Evolutionary conservation across 23 tunicate species (phyloP), one percentile per base, ranked within the genome.

Genomic region (Botrylloides violaceus): DNA sequence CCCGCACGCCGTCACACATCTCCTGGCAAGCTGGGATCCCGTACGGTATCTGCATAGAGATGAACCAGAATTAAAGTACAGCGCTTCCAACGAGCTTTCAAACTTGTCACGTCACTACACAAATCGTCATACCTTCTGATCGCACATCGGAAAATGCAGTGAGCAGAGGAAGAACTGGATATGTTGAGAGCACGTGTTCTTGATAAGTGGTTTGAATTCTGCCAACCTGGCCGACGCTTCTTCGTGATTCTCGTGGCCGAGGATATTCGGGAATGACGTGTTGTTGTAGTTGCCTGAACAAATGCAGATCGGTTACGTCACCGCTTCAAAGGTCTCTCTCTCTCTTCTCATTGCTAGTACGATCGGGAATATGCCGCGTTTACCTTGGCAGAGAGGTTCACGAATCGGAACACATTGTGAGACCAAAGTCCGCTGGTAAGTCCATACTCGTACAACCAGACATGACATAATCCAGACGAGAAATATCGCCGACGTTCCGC

Each of bases 1-100:
- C 64, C 23, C 95, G 75, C 29, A 87, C 84, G 61, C 80, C 77
- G 50, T 80, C 85, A 64, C 95, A 87, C 95, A 87, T 80, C 7
- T 71, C 70, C 25, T 85, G 70, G 37, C 95, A 87, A 0, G 82
- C 95, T 26, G 95, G 82, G 24, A 87, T 76, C 0, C 66, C 86
- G 37, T 75, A 78, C 19, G 71, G 71, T 3, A 80, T 79, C 95
- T 87, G 82, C 29, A 0, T 36, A 75, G 56, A 27, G 20, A 21
- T 58, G 18, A 47, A 47, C 18, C 12, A 12, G 12, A 18, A 47
- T 47, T 18, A n/a, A n/a, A n/a, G n/a, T n/a, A n/a, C n/a, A n/a
- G n/a, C n/a, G n/a, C n/a, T n/a, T n/a, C n/a, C n/a, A n/a, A n/a
- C 53, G 53, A 7, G 15, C 53, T 7, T 20, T 1, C 32, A 60